A percentile compares a stretch with the other conserved stretches of the same genome.
phyloP scores from a whole-genome alignment of 2,888 invertebrate species.

The Blastobasis adustella region DNA sequence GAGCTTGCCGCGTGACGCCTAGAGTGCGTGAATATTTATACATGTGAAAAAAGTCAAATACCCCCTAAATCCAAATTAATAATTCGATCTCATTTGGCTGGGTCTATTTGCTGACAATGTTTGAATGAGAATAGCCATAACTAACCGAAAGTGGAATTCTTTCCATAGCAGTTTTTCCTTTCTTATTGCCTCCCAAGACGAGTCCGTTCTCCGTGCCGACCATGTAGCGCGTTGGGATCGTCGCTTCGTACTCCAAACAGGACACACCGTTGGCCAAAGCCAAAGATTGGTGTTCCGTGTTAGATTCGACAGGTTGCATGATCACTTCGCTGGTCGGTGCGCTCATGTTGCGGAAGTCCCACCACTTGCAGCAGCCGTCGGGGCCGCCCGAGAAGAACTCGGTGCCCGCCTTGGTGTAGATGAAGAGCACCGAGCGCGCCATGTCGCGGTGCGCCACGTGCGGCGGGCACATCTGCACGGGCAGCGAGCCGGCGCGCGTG shows the following conservation, averaged over 20 bases:
- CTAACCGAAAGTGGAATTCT: slow-evolving; percentile 75
- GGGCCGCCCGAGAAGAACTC: slow-evolving; percentile 95
- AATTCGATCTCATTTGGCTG: too few species aligned
- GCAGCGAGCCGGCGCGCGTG: slow-evolving; percentile 81
- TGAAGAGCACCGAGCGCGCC: slow-evolving; percentile 89
- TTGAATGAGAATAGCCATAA: not conserved
- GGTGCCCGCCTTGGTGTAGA: slow-evolving; percentile 92
- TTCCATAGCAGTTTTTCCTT: slow-evolving; percentile 80
- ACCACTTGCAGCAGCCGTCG: slow-evolving; percentile 91
- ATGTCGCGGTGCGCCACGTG: slow-evolving; percentile 91
- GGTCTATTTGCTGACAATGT: too few species aligned
- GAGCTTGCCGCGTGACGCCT: too few species aligned
- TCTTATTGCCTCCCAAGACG: slow-evolving; percentile 80
- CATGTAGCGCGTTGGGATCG: slow-evolving; percentile 84
- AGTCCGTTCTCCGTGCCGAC: slow-evolving; percentile 80
- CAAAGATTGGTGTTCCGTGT: slow-evolving; percentile 66
- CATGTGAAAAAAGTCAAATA: too few species aligned
- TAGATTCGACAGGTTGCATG: slow-evolving; percentile 76
- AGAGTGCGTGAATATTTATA: too few species aligned
- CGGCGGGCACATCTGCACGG: slow-evolving; percentile 81
- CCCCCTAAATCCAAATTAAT: too few species aligned
- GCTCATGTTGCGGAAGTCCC: slow-evolving; percentile 81
- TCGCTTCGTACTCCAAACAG: slow-evolving; percentile 80
- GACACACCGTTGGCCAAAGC: slow-evolving; percentile 75
- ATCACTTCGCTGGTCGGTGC: slow-evolving; percentile 79